Conservation (phyloP, 1,140 invertebrate genomes). For the Wiebesia pumilae region DNA sequence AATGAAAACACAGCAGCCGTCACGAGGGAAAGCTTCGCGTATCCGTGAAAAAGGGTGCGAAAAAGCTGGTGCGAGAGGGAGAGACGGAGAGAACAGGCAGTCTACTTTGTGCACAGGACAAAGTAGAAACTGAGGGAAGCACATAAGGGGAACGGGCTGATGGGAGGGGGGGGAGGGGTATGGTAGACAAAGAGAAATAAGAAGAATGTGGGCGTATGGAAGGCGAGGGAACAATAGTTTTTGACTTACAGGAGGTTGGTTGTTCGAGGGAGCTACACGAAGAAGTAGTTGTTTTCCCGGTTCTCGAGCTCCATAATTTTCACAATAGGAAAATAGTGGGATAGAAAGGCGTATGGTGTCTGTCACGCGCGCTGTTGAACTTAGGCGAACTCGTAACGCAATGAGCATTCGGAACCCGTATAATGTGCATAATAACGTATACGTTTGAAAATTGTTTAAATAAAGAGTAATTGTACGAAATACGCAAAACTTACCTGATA, state of each 20-base stretch:
- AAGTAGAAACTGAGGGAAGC: not conserved
- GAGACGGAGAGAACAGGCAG: not conserved
- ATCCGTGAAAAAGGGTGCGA: not conserved
- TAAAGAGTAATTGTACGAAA: too few species aligned
- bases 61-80: too few species aligned
- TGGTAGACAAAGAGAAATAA: not conserved
- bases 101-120: too few species aligned
- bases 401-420: not conserved
- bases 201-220: not conserved
- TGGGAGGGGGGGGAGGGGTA: not conserved
- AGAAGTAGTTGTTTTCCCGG: conserved; percentile 7
- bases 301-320: conserved; percentile 1
- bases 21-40: not conserved
- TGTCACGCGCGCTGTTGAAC: not conserved
- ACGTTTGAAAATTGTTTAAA: too few species aligned
- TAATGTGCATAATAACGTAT: not conserved
- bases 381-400: not conserved
- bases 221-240: conserved; percentile 7
- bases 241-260: not conserved
- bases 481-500: too few species aligned
- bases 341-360: not conserved
- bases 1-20: not conserved
- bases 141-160: not conserved
- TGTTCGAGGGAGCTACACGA: not conserved
- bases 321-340: not conserved